Percentiles rank a stretch among this genome's conserved stretches.
These are phyloP conservation scores for Oenanthe oenanthe DNA, from an alignment of 2,113 vertebrate species.

Conservation along the genomic window DNA sequence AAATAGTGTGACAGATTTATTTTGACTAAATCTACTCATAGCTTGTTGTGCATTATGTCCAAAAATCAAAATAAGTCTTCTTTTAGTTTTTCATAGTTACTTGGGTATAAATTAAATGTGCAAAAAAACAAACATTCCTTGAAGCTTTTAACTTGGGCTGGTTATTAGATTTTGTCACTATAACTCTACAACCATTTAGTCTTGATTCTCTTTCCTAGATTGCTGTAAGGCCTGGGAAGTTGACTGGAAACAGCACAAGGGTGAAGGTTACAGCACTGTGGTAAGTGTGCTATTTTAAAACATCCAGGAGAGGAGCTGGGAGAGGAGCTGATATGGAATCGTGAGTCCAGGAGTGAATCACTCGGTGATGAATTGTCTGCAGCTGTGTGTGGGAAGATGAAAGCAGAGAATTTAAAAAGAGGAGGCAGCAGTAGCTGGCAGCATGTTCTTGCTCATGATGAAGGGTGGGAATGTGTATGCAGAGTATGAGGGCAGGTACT, in stretches of 20 bases:
- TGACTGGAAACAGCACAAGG: background rate
- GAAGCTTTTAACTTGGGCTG: background rate
- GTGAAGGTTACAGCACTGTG: background rate
- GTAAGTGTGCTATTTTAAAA: slow-evolving; percentile 32
- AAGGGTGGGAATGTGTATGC: background rate
- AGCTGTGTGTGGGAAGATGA: slow-evolving; percentile 36
- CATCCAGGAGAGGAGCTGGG: background rate
- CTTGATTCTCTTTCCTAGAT: background rate
- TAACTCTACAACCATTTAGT: background rate
- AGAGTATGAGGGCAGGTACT: background rate
- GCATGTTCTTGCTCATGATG: background rate
- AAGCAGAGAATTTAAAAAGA: background rate
- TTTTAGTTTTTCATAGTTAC: background rate
- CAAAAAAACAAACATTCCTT: background rate
- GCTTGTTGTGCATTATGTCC: background rate
- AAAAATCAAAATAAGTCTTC: background rate
- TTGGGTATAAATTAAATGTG: background rate
- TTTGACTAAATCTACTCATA: background rate
- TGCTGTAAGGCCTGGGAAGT: background rate
- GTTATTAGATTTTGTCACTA: background rate
- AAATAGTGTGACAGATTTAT: background rate
- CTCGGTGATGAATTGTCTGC: background rate
- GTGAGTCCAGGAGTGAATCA: slow-evolving; percentile 37
- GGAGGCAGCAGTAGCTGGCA: background rate
- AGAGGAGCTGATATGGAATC: background rate